Evolutionary conservation across 2,888 invertebrate genomes (phyloP).

Genomic region (Acronicta aceris): DNA sequence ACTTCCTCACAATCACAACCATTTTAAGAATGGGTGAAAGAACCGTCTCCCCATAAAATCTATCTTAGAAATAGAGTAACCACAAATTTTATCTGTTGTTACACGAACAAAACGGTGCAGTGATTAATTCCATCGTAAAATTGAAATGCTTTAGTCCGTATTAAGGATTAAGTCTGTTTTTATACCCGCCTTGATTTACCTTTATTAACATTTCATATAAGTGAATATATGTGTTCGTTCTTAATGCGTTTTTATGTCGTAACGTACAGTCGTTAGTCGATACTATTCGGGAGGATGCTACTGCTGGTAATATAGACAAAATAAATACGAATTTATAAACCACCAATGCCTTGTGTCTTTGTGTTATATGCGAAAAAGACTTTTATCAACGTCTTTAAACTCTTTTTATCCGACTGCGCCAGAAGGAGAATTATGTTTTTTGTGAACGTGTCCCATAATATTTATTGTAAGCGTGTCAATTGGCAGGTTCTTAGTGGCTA

Average conservation of each 20-base stretch:
- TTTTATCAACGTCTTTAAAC: neutral
- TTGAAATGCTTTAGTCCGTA: constrained; percentile 37
- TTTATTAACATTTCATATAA: constrained; percentile 34
- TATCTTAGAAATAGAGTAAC: constrained; percentile 49
- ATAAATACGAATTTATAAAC: constrained; percentile 52
- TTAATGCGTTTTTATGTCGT: constrained; percentile 31
- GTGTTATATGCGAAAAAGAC: constrained; percentile 13
- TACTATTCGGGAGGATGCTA: neutral
- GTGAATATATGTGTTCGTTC: constrained; percentile 17
- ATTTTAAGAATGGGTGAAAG: constrained; percentile 46
- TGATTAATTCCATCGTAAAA: constrained; percentile 55
- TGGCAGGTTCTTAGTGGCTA: neutral
- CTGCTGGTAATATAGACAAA: constrained; percentile 53
- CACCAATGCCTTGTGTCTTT: constrained; percentile 6
- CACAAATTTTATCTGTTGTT: constrained; percentile 41
- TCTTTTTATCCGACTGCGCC: too few species aligned
- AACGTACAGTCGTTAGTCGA: neutral
- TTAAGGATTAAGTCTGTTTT: constrained; percentile 32
- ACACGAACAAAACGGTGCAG: constrained; percentile 47
- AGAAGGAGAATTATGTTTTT: neutral
- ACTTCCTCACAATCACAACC: constrained; percentile 37
- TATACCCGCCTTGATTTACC: constrained; percentile 47
- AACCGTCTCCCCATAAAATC: constrained; percentile 48
- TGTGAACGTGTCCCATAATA: neutral
- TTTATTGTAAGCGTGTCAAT: constrained; percentile 12